A percentile compares a stretch with the other conserved stretches of the same genome.
Conservation (phyloP, 2,113 vertebrate genomes). For the Mobula birostris region DNA sequence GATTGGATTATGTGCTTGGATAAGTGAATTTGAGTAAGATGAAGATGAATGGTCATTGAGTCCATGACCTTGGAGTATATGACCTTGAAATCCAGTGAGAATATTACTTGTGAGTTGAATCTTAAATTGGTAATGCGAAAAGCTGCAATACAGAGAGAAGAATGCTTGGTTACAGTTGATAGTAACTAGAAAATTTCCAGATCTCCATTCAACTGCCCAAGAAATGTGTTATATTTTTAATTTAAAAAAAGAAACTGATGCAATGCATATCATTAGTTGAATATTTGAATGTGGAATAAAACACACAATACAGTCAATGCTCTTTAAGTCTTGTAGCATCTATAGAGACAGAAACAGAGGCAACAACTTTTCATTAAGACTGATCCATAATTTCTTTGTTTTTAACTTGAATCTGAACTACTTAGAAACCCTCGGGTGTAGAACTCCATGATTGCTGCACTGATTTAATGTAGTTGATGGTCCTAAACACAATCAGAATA, state of each 20-base stretch:
- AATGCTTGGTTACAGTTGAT: neutral
- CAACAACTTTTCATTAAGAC: too few relatives aligned
- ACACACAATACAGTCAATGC: too few relatives aligned
- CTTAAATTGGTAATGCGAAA: too few relatives aligned
- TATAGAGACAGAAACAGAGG: too few relatives aligned
- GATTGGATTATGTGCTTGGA: neutral
- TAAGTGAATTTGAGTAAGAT: neutral
- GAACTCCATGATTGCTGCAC: neutral
- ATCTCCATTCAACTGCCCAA: neutral
- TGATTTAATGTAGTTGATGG: neutral
- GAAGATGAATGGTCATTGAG: neutral
- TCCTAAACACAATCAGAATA: neutral
- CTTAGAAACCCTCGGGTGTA: neutral
- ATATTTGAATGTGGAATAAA: too few relatives aligned
- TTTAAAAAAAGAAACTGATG: neutral
- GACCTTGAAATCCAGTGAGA: neutral
- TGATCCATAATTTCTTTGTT: too few relatives aligned
- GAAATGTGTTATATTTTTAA: neutral
- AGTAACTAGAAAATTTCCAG: neutral
- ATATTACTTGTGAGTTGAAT: too few relatives aligned
- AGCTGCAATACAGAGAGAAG: too few relatives aligned
- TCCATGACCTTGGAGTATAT: neutral
- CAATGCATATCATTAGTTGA: neutral
- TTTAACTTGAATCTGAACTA: neutral
- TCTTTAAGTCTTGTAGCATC: too few relatives aligned